Conservation (phyloP, 2,113 vertebrate species). For the Podarcis cretensis region DNA sequence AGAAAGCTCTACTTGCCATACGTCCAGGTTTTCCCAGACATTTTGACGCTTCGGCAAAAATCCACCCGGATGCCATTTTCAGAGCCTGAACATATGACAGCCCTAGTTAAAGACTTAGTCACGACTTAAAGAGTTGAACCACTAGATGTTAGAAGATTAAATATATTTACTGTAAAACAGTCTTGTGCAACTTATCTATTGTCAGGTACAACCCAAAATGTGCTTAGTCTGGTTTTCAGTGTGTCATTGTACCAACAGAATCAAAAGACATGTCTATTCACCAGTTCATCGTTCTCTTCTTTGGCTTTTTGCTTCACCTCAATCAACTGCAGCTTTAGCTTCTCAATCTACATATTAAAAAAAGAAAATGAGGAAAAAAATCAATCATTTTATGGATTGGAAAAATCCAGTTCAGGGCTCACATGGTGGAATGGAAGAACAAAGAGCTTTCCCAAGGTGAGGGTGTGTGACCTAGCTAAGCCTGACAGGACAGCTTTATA, state of each 20-base stretch:
- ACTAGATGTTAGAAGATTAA: background rate
- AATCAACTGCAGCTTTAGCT: slow-evolving; percentile 74
- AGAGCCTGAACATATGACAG: too few relatives aligned
- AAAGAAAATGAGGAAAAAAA: slow-evolving; percentile 10
- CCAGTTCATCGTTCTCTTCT: slow-evolving; percentile 78
- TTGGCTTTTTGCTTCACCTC: slow-evolving; percentile 71
- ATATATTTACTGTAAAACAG: background rate
- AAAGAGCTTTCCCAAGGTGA: too few relatives aligned
- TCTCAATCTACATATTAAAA: slow-evolving; percentile 74
- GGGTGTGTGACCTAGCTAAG: too few relatives aligned
- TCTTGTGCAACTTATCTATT: background rate
- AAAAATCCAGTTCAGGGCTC: background rate
- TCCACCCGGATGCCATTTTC: too few relatives aligned
- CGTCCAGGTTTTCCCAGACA: too few relatives aligned
- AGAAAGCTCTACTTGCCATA: too few relatives aligned
- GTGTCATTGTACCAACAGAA: background rate
- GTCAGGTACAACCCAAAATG: background rate
- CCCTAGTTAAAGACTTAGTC: background rate
- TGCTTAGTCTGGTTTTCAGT: background rate
- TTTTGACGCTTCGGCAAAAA: too few relatives aligned
- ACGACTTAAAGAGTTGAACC: background rate
- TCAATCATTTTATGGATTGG: background rate
- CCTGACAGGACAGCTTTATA: too few relatives aligned
- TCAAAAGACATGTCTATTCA: slow-evolving; percentile 54
- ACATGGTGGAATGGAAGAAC: too few relatives aligned